Base-by-base conservation (phyloP, 2,888 invertebrate genomes). In the Cosmorhoe ocellata region DNA sequence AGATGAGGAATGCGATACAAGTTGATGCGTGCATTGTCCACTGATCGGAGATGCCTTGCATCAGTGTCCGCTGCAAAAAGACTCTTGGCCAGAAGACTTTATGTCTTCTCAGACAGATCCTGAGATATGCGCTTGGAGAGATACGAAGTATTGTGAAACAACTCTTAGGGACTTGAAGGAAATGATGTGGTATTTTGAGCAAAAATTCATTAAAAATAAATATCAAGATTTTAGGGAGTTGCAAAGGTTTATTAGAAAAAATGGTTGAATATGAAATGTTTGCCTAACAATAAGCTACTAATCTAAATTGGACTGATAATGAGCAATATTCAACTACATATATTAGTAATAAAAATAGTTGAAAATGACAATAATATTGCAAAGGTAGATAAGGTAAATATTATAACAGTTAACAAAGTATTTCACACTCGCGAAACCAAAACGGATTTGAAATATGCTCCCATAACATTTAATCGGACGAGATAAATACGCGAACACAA, bases 1-100 rank as follows among this genome's bases (percentile, higher is more conserved):
- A 75, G 79, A 80, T 79, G 74, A 71, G 64, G 74, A 72, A 78
- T 76, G 73, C 73, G 75, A 79, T 79, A 80, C 61, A 61, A 64
- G 52, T 59, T 70, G 71, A 74, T 67, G 71, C 64, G 58, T 63
- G 74, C 71, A 78, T 78, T 77, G 79, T 80, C 72, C 72, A 67
- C 66, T 68, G 67, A 67, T 67, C 68, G 67, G 60, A 72, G 74
- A 70, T 71, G 71, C 67, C 64, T 67, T 66, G 66, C 66, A 64
- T 69, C 63, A 58, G 47, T 50, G 60, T 59, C 47, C 43, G 36
- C 46, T 30, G 51, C 58, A 57, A 58, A 58, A 56, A 57, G 57
- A 59, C 51, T 44, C 31, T 22, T 13, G 34, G 33, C 26, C 41
- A 46, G 56, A 56, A 51, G 59, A 63, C 66, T 64, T 66, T 63